Conservation (phyloP, 1,140 invertebrate species). For the Paraescarpia echinospica region DNA sequence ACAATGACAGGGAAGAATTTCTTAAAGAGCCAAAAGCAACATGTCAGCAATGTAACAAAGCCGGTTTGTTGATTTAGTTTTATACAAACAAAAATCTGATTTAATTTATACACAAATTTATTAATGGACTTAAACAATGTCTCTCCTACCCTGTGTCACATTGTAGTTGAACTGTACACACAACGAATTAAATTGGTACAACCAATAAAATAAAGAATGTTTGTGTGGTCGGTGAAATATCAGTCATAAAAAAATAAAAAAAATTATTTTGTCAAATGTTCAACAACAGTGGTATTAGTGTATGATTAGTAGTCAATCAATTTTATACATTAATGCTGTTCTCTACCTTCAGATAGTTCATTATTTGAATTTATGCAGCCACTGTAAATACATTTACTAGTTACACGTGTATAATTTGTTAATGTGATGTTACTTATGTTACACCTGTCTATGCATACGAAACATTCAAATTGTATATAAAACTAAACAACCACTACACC, state of each 20-base stretch:
- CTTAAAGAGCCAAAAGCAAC: neutral
- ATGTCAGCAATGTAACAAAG: neutral
- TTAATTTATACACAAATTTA: no score
- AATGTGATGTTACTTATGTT: no score
- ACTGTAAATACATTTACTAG: no score
- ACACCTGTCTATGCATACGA: no score
- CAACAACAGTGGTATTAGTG: neutral
- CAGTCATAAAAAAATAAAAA: neutral
- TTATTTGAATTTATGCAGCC: no score
- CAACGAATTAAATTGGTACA: neutral
- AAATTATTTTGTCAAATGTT: neutral
- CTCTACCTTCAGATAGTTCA: no score
- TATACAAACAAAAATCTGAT: no score
- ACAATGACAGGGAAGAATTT: conserved; percentile 32
- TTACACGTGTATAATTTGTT: no score
- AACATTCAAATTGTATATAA: no score
- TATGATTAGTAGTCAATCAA: neutral
- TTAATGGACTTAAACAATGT: no score
- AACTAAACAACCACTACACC: no score
- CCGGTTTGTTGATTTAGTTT: neutral
- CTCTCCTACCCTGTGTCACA: neutral
- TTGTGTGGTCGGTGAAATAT: neutral
- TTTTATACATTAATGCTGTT: neutral
- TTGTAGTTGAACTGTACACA: neutral
- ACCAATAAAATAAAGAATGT: neutral